phyloP scores from a whole-genome alignment of 2,113 vertebrate species.

The Eublepharis macularius region DNA sequence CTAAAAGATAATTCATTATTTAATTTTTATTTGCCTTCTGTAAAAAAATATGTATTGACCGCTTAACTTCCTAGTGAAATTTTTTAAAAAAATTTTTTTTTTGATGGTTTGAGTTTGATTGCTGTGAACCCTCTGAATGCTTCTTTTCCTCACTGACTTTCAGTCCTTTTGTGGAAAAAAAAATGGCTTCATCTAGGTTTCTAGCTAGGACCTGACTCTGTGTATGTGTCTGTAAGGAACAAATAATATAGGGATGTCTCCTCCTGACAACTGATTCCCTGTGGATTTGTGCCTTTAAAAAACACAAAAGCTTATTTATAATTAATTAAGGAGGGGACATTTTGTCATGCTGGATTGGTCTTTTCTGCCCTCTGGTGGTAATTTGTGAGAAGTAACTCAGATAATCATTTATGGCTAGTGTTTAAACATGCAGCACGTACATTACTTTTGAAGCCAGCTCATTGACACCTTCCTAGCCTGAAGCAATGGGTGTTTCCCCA shows the following conservation, averaged over 20 bases:
- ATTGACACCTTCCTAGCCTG: neutral
- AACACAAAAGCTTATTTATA: fast-evolving
- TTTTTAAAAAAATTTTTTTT: too few species aligned
- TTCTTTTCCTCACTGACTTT: too few species aligned
- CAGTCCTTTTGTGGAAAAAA: too few species aligned
- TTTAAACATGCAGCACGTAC: neutral
- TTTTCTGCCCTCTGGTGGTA: slow-evolving; percentile 54
- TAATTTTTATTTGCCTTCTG: too few species aligned
- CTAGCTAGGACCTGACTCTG: too few species aligned
- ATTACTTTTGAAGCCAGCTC: slow-evolving; percentile 1
- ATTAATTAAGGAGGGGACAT: fast-evolving
- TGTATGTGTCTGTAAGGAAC: too few species aligned
- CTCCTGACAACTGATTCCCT: neutral
- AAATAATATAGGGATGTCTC: neutral
- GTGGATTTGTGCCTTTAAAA: neutral
- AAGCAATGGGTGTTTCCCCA: neutral
- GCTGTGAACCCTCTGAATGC: too few species aligned
- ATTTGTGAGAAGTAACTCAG: neutral
- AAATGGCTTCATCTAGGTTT: too few species aligned
- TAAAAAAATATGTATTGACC: too few species aligned
- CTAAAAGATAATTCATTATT: too few species aligned
- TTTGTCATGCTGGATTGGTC: neutral
- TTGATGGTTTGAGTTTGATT: too few species aligned
- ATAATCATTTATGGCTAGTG: neutral
- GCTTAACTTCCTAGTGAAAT: too few species aligned